Base-by-base conservation (phyloP, 2,113 vertebrate species). In the Bagarius yarrelli region DNA sequence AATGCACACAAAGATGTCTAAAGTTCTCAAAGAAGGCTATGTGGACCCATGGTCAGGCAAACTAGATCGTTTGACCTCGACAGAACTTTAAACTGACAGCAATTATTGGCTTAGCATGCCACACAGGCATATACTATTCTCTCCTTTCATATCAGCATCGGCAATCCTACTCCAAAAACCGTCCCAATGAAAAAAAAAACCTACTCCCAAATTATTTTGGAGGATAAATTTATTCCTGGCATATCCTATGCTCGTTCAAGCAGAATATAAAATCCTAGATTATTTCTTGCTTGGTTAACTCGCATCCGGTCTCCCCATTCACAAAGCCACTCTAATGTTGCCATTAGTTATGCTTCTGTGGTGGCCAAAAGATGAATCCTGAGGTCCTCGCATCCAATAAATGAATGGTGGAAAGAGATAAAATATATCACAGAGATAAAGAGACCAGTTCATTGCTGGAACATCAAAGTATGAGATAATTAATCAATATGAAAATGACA, bases 341-440 rank as follows among this genome's bases (percentile, higher is more conserved):
- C 90, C 90, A 94, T 94, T 93, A 94, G 93, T 93, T 93, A 93
- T 94, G 93, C 93, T 94, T 91, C 91, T 93, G 88, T 93, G 93
- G 92, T 93, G 93, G 91, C 91, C 92, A 93, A 94, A 94, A 91
- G 91, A 94, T 93, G 92, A 91, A 93, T 94, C 92, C 91, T 86
- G 81, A 84, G 88, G 88, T 91, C 91, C 90, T 87, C 78, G 83
- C 90, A 92, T 91, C 91, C 91, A 92, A 88, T 92, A 93, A 93
- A 91, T 92, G 92, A 93, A 92, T 93, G 91, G 91, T 89, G 83
- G 89, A 85, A 86, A 81, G 85, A 93, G 92, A 93, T 94, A 92
- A 92, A 91, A 85, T 79, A 74, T 87, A 90, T 85, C 82, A 81
- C 85, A 84, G 81, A 88, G 87, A 91, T 86, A 84, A 75, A 83